Conservation (phyloP, 1,140 invertebrate genomes). For the Sarcophaga peregrina region DNA sequence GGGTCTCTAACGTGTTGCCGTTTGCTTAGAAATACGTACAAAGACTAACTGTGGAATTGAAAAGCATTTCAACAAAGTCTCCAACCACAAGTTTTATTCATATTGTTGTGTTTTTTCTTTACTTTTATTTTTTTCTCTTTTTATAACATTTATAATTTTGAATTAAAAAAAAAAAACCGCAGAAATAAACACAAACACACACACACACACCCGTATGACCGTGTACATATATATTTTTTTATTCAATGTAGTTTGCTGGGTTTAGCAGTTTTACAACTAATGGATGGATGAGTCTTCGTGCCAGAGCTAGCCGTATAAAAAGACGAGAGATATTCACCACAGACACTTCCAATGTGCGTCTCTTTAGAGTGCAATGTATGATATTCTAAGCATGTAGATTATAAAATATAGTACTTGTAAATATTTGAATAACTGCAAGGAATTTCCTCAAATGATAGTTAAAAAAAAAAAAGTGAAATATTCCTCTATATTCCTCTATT, state of each 20-base stretch:
- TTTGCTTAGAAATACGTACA: constrained; percentile 27
- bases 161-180: background rate
- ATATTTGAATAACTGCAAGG: background rate
- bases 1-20: constrained; percentile 5
- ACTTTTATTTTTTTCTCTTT: too few species aligned
- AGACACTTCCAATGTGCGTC: background rate
- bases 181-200: background rate
- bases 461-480: too few species aligned
- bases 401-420: background rate
- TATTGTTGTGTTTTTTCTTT: too few species aligned
- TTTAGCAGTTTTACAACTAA: too few species aligned
- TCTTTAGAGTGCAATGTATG: background rate
- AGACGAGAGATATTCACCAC: constrained; percentile 19
- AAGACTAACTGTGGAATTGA: constrained; percentile 31
- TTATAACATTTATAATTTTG: background rate
- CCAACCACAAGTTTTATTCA: constrained; percentile 26
- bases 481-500: too few species aligned
- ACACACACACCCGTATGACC: background rate
- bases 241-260: background rate
- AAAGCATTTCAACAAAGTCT: constrained; percentile 26
- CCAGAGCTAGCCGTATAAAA: background rate
- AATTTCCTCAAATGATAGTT: background rate
- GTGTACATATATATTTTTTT: background rate
- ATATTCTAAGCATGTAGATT: too few species aligned
- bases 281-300: too few species aligned